These are phyloP conservation scores for Gallinago solitaria DNA, from an alignment of 2,797 vertebrate genomes.

Conservation along the genomic window DNA sequence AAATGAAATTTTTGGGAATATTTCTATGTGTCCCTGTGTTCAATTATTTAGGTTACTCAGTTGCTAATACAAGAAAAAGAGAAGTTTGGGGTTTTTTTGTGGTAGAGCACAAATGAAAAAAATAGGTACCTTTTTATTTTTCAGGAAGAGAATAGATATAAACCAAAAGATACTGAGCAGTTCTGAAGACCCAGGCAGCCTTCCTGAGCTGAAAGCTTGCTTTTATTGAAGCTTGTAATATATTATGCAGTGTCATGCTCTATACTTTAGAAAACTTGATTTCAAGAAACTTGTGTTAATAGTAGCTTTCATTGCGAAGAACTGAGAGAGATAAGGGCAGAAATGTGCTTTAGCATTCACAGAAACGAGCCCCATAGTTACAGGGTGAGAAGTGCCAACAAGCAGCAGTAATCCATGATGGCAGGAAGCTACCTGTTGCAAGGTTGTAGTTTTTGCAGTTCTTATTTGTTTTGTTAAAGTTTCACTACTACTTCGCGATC, in stretches of 20 bases:
- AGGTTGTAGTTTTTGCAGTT: neutral
- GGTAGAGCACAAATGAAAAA: neutral
- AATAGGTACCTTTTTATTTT: fast-evolving
- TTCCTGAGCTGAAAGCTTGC: neutral
- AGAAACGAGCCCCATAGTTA: fast-evolving
- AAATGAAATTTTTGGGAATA: no score
- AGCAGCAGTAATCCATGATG: neutral
- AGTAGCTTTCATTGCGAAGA: neutral
- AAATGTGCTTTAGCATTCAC: neutral
- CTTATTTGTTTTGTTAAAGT: neutral
- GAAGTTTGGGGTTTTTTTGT: neutral
- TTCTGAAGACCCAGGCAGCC: neutral
- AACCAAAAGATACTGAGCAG: neutral
- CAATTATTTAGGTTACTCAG: neutral
- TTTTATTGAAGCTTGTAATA: neutral
- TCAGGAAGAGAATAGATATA: neutral
- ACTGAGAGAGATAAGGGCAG: neutral
- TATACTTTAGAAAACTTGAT: neutral
- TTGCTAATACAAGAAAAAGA: neutral
- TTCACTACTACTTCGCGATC: neutral
- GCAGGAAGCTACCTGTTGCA: neutral
- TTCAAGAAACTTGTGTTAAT: neutral
- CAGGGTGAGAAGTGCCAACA: neutral
- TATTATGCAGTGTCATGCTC: neutral
- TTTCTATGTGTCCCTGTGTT: neutral